Conservation (phyloP, 2,888 invertebrate genomes). For the Ophonus ardosiacus region DNA sequence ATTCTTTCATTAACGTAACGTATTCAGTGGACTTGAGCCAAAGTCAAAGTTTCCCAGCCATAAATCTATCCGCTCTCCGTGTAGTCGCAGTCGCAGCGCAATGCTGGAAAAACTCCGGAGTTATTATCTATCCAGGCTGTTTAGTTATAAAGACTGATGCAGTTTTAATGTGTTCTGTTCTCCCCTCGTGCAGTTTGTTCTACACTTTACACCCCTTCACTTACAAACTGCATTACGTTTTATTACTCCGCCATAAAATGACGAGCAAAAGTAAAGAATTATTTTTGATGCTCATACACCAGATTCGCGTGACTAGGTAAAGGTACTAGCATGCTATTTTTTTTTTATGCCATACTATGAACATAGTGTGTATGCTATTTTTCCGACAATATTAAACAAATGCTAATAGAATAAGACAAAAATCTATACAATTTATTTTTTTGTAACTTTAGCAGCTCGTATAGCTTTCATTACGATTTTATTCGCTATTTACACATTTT, state of each 20-base stretch:
- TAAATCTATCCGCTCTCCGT: constrained; percentile 27
- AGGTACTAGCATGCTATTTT: no score
- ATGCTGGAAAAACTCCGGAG: constrained; percentile 37
- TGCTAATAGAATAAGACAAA: no score
- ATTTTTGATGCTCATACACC: not conserved
- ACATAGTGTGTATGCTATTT: no score
- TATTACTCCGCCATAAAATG: not conserved
- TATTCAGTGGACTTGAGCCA: constrained; percentile 54
- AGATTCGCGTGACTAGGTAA: not conserved
- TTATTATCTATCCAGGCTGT: constrained; percentile 74
- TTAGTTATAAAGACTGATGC: constrained; percentile 74
- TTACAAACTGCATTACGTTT: not conserved
- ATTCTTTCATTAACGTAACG: constrained; percentile 54
- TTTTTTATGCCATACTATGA: no score
- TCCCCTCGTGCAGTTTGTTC: constrained; percentile 2
- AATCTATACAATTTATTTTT: no score
- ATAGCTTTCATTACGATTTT: no score
- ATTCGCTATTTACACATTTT: no score
- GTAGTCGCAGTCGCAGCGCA: not conserved
- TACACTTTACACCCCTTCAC: not conserved
- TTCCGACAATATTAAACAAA: no score
- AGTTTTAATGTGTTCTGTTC: constrained; percentile 72
- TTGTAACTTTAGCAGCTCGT: no score
- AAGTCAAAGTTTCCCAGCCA: constrained; percentile 35
- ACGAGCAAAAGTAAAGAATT: not conserved